A percentile compares a stretch with the other conserved stretches of the same genome.
Evolutionary conservation across 2,888 invertebrate genomes (phyloP).

Genomic region (Pristionchus fissidentatus): DNA sequence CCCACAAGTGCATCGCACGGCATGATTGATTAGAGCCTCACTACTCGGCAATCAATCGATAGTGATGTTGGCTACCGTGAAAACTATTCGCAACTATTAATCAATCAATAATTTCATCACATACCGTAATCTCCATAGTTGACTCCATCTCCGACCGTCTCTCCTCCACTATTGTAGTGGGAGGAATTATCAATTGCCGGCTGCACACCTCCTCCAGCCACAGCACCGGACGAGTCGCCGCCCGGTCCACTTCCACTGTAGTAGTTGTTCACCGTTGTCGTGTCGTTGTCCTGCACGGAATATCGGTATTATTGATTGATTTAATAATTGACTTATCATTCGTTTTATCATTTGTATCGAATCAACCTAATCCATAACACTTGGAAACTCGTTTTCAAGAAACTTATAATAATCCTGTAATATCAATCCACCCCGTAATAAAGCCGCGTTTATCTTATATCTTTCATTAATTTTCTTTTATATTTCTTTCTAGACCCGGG

Average conservation of each 20-base stretch:
- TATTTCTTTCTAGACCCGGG: no score
- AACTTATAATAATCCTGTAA: no score
- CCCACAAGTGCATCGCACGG: no score
- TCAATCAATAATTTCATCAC: not conserved
- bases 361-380: not conserved
- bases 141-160: constrained; percentile 43
- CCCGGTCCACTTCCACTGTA: constrained; percentile 56
- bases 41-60: no score
- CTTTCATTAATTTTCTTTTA: no score
- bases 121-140: constrained; percentile 45
- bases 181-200: constrained; percentile 28
- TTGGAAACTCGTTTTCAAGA: no score
- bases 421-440: no score
- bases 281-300: constrained; percentile 65
- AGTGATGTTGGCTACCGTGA: no score
- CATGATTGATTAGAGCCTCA: no score
- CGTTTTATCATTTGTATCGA: not conserved
- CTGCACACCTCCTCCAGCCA: not conserved
- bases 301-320: no score
- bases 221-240: constrained; percentile 49
- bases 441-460: no score
- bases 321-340: not conserved
- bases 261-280: constrained; percentile 67
- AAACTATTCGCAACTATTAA: not conserved
- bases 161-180: not conserved